Percentiles rank a stretch among this genome's conserved stretches.
Evolutionary conservation across 2,888 invertebrate genomes (phyloP).

Genomic region (Drosophila leonis): DNA sequence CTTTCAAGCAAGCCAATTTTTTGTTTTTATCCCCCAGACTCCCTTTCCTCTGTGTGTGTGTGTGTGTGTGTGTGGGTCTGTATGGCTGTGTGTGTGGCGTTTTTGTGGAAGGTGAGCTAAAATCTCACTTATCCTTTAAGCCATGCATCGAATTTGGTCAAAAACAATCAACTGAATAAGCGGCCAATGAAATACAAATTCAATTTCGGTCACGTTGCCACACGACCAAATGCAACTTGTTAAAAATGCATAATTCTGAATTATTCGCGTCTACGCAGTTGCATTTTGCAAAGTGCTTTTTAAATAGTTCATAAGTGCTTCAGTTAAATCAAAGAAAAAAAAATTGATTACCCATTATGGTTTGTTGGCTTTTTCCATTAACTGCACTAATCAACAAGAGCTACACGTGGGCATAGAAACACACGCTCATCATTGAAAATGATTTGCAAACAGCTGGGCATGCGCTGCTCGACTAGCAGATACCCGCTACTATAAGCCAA

Average conservation of each 20-base stretch:
- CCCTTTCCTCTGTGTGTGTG: background rate
- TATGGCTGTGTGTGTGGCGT: background rate
- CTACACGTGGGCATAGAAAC: background rate
- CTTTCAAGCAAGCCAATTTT: constrained; percentile 38
- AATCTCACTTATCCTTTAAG: constrained; percentile 36
- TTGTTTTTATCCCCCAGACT: constrained; percentile 1
- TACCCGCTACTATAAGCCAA: background rate
- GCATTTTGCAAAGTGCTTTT: background rate
- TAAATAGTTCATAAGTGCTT: constrained; percentile 8
- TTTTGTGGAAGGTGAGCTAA: constrained; percentile 40
- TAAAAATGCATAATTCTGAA: constrained; percentile 8
- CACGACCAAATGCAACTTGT: background rate
- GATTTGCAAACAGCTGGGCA: background rate
- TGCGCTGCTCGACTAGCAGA: background rate
- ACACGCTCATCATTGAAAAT: background rate
- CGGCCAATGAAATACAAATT: constrained; percentile 32
- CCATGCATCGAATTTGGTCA: constrained; percentile 35
- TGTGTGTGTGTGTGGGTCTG: background rate
- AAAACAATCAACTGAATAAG: constrained; percentile 54
- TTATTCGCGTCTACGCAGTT: background rate
- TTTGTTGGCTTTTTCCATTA: constrained; percentile 5
- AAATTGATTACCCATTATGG: constrained; percentile 3
- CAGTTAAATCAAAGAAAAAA: background rate
- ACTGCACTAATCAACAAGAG: background rate
- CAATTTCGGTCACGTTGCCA: constrained; percentile 11